phyloP scores from a whole-genome alignment of 1,140 invertebrate species.

The Formica selysi region DNA sequence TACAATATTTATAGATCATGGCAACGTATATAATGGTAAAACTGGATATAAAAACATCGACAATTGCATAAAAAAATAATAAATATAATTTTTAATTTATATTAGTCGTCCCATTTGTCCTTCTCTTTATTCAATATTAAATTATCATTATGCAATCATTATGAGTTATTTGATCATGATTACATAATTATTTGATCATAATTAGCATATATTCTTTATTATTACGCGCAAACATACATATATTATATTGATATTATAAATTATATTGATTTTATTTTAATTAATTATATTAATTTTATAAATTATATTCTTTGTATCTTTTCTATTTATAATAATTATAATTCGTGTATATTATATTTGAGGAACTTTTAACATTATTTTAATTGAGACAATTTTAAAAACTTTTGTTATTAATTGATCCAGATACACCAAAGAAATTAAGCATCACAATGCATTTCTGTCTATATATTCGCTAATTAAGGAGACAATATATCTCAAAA shows the following conservation, averaged over 20 bases:
- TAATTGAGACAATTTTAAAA: neutral
- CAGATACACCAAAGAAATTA: neutral
- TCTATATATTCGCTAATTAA: neutral
- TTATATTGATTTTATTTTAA: neutral
- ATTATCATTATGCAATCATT: neutral
- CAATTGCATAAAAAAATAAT: neutral
- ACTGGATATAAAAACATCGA: constrained; percentile 27
- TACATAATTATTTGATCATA: neutral
- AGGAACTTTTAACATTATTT: neutral
- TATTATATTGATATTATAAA: neutral
- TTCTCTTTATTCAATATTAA: neutral
- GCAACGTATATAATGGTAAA: neutral
- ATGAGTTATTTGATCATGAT: no score
- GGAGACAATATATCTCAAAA: neutral
- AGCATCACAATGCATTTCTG: neutral
- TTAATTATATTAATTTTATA: neutral
- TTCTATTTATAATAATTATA: neutral
- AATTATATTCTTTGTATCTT: neutral
- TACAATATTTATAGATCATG: neutral
- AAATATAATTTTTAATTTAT: neutral
- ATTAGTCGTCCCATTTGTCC: neutral
- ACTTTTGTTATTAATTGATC: neutral
- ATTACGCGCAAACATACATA: neutral
- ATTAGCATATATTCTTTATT: neutral
- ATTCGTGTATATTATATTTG: constrained; percentile 4